A percentile compares a stretch with the other conserved stretches of the same genome.
Evolutionary conservation across 1,140 invertebrate species (phyloP).

Genomic region (Linepithema humile): DNA sequence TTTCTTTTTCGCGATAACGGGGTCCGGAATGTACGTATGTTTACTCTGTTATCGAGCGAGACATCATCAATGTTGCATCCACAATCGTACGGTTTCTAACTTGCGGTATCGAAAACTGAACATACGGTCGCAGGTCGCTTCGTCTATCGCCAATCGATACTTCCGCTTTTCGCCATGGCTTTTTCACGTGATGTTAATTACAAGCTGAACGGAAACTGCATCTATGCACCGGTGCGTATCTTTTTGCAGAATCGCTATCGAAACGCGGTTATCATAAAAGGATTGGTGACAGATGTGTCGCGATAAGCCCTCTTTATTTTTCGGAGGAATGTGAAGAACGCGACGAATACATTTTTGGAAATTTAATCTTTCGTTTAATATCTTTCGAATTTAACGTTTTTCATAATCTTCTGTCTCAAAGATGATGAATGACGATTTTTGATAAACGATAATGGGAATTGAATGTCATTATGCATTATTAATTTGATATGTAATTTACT

Average conservation of each 20-base stretch:
- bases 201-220: not conserved
- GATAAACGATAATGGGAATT: not conserved
- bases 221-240: not conserved
- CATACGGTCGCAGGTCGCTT: not conserved
- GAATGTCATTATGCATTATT: not conserved
- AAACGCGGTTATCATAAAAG: too few species aligned
- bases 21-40: not conserved
- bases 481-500: not conserved
- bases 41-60: constrained; percentile 43
- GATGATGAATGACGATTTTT: not conserved
- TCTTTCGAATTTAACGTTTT: not conserved
- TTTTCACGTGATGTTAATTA: constrained; percentile 39
- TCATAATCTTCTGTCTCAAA: not conserved
- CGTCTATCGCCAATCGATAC: constrained; percentile 33
- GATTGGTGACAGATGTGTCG: constrained; percentile 17
- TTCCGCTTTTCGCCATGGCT: constrained; percentile 17
- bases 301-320: not conserved
- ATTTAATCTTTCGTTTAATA: not conserved
- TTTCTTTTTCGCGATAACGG: not conserved
- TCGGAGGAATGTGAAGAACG: not conserved
- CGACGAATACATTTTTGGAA: not conserved
- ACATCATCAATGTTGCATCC: constrained; percentile 46
- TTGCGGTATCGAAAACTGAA: constrained; percentile 49
- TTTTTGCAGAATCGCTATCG: too few species aligned
- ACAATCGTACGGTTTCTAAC: constrained; percentile 40